Evolutionary conservation across 2,797 vertebrate species (phyloP).

Genomic region (Propithecus perrieri): DNA sequence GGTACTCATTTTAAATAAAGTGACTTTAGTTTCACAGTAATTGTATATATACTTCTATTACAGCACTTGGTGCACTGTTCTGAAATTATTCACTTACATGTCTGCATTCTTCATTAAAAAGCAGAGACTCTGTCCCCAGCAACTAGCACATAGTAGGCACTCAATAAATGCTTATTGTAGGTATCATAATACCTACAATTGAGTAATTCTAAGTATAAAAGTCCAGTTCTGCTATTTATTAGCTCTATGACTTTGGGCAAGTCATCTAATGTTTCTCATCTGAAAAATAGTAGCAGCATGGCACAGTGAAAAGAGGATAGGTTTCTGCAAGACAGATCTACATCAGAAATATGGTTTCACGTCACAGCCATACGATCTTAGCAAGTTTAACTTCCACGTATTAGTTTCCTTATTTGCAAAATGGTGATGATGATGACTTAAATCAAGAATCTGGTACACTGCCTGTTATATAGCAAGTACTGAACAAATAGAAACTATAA

Average conservation of each 20-base stretch:
- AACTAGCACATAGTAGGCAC: not conserved
- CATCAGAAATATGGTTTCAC: not conserved
- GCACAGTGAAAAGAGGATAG: not conserved
- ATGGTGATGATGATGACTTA: not conserved
- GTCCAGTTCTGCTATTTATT: not conserved
- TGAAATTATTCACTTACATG: not conserved
- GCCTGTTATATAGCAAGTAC: not conserved
- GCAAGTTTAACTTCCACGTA: not conserved
- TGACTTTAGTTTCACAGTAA: constrained; percentile 10
- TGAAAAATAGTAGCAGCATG: not conserved
- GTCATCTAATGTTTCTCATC: not conserved
- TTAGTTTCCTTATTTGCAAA: constrained; percentile 15
- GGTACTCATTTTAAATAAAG: constrained; percentile 41
- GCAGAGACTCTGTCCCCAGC: not conserved
- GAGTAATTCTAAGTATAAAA: not conserved
- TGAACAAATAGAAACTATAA: not conserved
- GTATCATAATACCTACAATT: not conserved
- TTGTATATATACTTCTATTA: not conserved
- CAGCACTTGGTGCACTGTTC: not conserved
- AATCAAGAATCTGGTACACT: not conserved
- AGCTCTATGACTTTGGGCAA: not conserved
- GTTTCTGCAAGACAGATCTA: not conserved
- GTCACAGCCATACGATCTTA: not conserved
- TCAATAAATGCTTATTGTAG: not conserved
- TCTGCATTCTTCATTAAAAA: not conserved